A percentile compares a stretch with the other conserved stretches of the same genome.
Evolutionary conservation across 1,140 invertebrate genomes (phyloP).

Genomic region (Diprion similis): DNA sequence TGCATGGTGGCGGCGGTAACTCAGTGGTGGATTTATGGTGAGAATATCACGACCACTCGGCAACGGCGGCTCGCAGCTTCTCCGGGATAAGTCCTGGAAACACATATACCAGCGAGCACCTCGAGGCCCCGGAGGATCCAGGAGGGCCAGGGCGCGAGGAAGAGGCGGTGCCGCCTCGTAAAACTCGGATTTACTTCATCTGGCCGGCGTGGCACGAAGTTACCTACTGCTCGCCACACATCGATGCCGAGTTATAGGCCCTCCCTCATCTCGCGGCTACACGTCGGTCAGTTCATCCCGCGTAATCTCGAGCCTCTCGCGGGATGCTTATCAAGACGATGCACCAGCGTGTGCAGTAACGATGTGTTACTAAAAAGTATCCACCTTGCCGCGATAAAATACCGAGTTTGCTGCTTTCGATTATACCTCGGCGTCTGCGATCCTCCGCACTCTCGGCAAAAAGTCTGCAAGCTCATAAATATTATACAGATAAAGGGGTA

Average conservation of each 20-base stretch:
- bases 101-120: neutral
- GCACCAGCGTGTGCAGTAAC: neutral
- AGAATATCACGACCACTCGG: too few relatives aligned
- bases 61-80: too few relatives aligned
- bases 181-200: conserved; percentile 5
- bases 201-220: neutral
- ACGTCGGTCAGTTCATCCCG: neutral
- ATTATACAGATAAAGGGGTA: too few relatives aligned
- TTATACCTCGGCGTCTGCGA: too few relatives aligned
- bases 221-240: neutral
- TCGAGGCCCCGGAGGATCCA: neutral
- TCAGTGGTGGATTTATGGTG: too few relatives aligned
- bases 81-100: too few relatives aligned
- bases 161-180: conserved; percentile 6
- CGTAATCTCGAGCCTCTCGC: neutral
- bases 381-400: neutral
- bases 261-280: too few relatives aligned
- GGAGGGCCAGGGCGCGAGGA: neutral
- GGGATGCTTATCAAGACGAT: neutral
- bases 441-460: too few relatives aligned
- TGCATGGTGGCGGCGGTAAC: too few relatives aligned
- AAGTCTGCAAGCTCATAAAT: too few relatives aligned
- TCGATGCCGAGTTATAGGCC: too few relatives aligned
- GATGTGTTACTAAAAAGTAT: neutral
- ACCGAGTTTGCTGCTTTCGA: neutral